A percentile compares a stretch with the other conserved stretches of the same genome.
phyloP scores from a whole-genome alignment of 2,113 vertebrate species.

The Malurus alboscapulatus region DNA sequence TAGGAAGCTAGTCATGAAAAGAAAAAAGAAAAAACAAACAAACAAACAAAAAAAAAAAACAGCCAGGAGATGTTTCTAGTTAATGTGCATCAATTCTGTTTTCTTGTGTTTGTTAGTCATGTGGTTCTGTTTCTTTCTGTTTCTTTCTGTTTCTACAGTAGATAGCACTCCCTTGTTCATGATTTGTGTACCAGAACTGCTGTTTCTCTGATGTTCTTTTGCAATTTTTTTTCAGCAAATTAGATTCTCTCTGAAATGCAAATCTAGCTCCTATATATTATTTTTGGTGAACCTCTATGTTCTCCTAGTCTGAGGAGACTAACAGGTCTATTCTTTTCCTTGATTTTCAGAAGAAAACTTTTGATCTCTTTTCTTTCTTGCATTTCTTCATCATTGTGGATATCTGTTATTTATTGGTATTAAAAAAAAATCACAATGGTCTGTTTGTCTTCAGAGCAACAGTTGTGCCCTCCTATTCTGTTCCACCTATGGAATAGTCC shows the following conservation, averaged over 20 bases:
- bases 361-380: neutral
- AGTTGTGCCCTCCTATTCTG: neutral
- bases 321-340: neutral
- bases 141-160: neutral
- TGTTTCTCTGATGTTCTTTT: neutral
- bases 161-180: neutral
- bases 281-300: neutral
- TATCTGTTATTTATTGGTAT: neutral
- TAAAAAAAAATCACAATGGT: neutral
- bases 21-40: no score
- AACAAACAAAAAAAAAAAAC: no score
- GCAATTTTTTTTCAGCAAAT: neutral
- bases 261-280: neutral
- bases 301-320: neutral
- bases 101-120: neutral
- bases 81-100: neutral
- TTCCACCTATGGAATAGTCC: neutral
- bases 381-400: neutral
- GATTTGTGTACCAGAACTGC: neutral
- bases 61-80: neutral
- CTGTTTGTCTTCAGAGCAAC: neutral
- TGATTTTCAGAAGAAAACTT: neutral
- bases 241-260: neutral
- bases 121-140: neutral
- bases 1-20: neutral